phyloP scores from a whole-genome alignment of 2,113 vertebrate genomes.

The Oceanodroma tethys region DNA sequence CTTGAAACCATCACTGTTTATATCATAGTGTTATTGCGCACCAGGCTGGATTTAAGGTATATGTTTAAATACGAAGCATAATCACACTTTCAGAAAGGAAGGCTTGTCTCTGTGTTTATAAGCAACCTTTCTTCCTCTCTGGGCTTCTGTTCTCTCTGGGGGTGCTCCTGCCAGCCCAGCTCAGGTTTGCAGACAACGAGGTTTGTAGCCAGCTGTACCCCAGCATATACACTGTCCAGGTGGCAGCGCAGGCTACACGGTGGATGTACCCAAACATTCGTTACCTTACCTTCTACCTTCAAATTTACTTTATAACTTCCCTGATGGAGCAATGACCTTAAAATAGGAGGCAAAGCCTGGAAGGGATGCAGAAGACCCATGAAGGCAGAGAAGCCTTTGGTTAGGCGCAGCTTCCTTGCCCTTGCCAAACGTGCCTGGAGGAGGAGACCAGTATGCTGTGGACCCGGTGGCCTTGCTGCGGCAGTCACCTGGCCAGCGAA shows the following conservation, averaged over 20 bases:
- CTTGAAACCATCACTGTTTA: not conserved
- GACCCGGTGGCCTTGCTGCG: not conserved
- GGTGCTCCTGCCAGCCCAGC: not conserved
- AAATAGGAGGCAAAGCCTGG: not conserved
- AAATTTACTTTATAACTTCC: not conserved
- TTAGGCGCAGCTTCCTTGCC: not conserved
- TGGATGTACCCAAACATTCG: not conserved
- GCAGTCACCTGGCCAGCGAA: not conserved
- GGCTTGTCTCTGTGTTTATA: not conserved
- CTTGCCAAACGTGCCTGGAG: not conserved
- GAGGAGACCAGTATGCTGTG: rapidly evolving
- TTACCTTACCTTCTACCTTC: not conserved
- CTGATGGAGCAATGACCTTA: not conserved
- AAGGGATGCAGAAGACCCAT: not conserved
- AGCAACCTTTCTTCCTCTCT: not conserved
- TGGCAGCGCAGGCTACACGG: rapidly evolving
- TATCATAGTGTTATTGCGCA: not conserved
- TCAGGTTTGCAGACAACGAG: not conserved
- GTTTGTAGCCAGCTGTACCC: not conserved
- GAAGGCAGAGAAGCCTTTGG: not conserved
- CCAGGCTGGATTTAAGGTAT: not conserved
- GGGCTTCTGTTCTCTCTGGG: not conserved
- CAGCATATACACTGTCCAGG: rapidly evolving
- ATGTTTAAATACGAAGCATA: not conserved
- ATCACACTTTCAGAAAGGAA: not conserved